Base-by-base conservation (phyloP, 2,888 invertebrate genomes). In the Shargacucullia verbasci region DNA sequence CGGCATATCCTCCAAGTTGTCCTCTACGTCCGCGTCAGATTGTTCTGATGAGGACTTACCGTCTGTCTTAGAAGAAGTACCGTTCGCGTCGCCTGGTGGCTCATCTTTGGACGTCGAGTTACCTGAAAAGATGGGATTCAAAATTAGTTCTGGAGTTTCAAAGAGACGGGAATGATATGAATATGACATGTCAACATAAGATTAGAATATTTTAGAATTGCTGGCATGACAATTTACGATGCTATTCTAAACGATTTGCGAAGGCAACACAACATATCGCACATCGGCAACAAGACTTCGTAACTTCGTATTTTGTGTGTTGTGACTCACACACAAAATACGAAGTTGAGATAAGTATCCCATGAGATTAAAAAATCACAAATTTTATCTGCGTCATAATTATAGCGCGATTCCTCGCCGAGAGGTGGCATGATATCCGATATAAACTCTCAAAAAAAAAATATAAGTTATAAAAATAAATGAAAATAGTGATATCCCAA, bases 21-120 rank as follows among this genome's bases (percentile, higher is more conserved):
- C 97, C 85, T 97, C 97, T 0, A 97, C 95, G 80, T 97, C 97
- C 0, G 97, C 97, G 81, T 97, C 97, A 0, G 97, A 97, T 79
- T 96, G 96, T 68, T 95, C 96, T n/a, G 95, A 95, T 13, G 95
- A 95, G 0, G 95, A 95, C 82, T 95, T 95, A 69, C 92, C 91
- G 31, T 94, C 94, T 41, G 89, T 90, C 60, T 89, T 90, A 52
- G 86, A 74, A 52, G 86, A 74, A 31, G 88, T 76, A 43, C 90
- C 89, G 66, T 90, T 91, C 3, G 86, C 77, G 2, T 91, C 88
- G 0, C 76, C 78, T 1, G 71, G 50, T 0, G 77, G 69, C 9
- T 89, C 90, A 4, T 92, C 91, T 70, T 88, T 91, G 35, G 83
- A 81, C 2, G 87, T 84, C 0, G 88, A 85, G 67, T 87, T 90